Percentiles rank a stretch among this genome's conserved stretches.
Evolutionary conservation across 2,113 vertebrate species (phyloP).

Genomic region (Synodontis membranacea): DNA sequence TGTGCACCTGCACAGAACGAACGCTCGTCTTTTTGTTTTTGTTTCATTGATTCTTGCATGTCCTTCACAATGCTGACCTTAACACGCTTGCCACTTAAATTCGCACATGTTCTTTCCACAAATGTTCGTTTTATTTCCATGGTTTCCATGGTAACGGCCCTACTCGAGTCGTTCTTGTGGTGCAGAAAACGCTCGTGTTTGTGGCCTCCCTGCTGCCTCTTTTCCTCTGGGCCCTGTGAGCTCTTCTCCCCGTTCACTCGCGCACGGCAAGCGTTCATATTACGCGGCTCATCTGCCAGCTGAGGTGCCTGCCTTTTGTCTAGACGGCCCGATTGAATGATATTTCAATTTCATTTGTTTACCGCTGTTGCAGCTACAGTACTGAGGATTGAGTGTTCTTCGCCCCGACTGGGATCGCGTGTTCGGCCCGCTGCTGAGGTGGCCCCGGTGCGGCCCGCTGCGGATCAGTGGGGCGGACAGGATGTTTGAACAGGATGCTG

Average conservation of each 20-base stretch:
- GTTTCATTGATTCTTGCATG: conserved; percentile 12
- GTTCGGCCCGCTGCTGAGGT: neutral
- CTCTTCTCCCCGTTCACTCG: neutral
- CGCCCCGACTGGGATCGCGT: neutral
- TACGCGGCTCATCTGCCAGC: conserved; percentile 34
- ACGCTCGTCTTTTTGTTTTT: neutral
- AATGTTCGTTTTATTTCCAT: conserved; percentile 4
- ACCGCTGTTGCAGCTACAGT: neutral
- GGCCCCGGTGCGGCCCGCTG: conserved; percentile 16
- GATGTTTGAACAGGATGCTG: conserved; percentile 44
- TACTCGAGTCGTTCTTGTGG: conserved; percentile 24
- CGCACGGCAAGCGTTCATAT: neutral
- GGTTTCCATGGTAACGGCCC: conserved; percentile 59
- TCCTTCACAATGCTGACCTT: neutral
- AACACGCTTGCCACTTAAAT: neutral
- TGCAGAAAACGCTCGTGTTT: conserved; percentile 11
- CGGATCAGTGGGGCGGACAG: conserved; percentile 9
- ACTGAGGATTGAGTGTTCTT: conserved; percentile 15
- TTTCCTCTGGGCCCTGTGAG: conserved; percentile 6
- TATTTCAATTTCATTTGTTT: conserved; percentile 45
- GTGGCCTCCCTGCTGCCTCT: conserved; percentile 24
- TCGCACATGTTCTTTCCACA: neutral
- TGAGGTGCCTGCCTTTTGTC: conserved; percentile 34
- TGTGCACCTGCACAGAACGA: neutral
- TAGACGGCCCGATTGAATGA: conserved; percentile 13